These are phyloP conservation scores for Agonopterix heracliana DNA, from an alignment of 2,888 invertebrate species.

Conservation along the genomic window DNA sequence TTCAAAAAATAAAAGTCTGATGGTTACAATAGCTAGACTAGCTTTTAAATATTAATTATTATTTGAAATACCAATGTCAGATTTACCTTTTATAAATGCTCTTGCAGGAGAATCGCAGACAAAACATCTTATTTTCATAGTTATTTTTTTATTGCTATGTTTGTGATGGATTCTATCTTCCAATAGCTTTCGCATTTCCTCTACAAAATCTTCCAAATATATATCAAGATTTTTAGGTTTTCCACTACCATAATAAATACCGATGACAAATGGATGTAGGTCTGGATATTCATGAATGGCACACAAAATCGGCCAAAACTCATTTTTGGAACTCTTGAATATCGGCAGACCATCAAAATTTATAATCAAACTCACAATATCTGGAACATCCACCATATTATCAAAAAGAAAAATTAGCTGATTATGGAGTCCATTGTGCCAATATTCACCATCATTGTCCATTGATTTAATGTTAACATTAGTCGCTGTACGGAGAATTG, in stretches of 20 bases:
- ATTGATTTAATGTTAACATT: background rate
- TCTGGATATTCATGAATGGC: constrained; percentile 11
- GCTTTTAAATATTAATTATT: no score
- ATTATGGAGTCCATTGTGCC: background rate
- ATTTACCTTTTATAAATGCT: background rate
- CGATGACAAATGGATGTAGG: constrained; percentile 11
- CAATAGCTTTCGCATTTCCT: constrained; percentile 2
- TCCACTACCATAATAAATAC: constrained; percentile 13
- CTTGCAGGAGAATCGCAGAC: constrained; percentile 5
- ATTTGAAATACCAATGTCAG: background rate
- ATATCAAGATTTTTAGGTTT: constrained; percentile 13
- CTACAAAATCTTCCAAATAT: constrained; percentile 11
- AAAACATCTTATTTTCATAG: constrained; percentile 10
- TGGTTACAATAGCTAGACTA: no score
- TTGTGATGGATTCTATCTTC: constrained; percentile 10
- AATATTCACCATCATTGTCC: background rate
- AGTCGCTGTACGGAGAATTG: background rate
- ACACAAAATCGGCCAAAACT: constrained; percentile 19
- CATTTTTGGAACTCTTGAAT: constrained; percentile 15
- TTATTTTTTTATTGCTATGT: background rate
- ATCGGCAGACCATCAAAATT: constrained; percentile 19
- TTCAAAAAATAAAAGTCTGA: no score
- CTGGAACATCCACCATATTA: background rate
- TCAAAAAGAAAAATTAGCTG: background rate
- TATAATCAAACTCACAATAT: constrained; percentile 9